phyloP scores from a whole-genome alignment of 2,797 vertebrate genomes.

The Dicrostonyx torquatus region DNA sequence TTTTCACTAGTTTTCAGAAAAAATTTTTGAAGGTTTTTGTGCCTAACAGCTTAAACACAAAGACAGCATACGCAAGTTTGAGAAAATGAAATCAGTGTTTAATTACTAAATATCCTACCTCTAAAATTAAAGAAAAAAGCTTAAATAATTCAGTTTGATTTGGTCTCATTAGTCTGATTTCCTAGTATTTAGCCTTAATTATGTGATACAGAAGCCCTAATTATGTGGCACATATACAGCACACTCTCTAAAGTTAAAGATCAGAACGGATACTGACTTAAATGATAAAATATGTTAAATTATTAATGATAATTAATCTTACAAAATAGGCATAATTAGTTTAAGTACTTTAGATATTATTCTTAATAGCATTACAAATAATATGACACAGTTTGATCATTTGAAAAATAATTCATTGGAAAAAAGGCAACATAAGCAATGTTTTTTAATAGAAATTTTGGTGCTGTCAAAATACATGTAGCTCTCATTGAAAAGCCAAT shows the following conservation, averaged over 20 bases:
- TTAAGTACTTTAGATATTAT: slow-evolving; percentile 89
- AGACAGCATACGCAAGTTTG: slow-evolving; percentile 70
- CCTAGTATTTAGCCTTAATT: slow-evolving; percentile 92
- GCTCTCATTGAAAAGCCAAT: slow-evolving; percentile 24
- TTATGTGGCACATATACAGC: slow-evolving; percentile 89
- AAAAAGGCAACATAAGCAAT: background rate
- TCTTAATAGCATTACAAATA: slow-evolving; percentile 86
- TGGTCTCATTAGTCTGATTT: slow-evolving; percentile 91
- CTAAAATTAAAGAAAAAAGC: slow-evolving; percentile 86
- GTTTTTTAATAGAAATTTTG: slow-evolving; percentile 5
- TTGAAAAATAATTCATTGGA: slow-evolving; percentile 78
- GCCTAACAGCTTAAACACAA: slow-evolving; percentile 69
- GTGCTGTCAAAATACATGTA: slow-evolving; percentile 75
- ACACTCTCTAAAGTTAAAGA: slow-evolving; percentile 90
- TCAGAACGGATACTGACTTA: slow-evolving; percentile 91
- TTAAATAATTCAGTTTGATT: slow-evolving; percentile 92
- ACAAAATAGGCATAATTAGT: slow-evolving; percentile 90
- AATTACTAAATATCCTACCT: slow-evolving; percentile 88
- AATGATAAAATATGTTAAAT: slow-evolving; percentile 91
- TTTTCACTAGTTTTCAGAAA: slow-evolving; percentile 7
- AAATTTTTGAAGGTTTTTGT: slow-evolving; percentile 67
- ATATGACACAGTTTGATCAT: slow-evolving; percentile 83
- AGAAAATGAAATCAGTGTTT: slow-evolving; percentile 87
- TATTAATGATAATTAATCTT: slow-evolving; percentile 92
- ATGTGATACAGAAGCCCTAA: slow-evolving; percentile 90